A percentile compares a stretch with the other conserved stretches of the same genome.
Evolutionary conservation across 2,113 vertebrate species (phyloP).

Genomic region (Hippopotamus amphibius): DNA sequence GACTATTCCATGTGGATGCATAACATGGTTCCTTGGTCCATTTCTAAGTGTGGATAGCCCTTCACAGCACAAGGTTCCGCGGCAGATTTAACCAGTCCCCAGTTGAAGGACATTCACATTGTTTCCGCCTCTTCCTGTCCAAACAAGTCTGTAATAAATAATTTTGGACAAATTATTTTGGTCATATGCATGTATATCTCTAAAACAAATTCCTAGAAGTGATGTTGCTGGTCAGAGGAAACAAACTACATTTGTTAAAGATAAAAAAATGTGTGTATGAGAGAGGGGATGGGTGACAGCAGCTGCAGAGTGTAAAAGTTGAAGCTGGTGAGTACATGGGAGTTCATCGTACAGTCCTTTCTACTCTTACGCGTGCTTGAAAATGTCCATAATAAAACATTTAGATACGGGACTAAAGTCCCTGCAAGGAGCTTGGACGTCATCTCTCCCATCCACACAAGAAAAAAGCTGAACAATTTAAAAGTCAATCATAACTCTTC

Average conservation of each 20-base stretch:
- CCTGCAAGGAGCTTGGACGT: neutral
- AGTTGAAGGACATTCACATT: neutral
- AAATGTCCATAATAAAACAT: neutral
- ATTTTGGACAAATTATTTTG: neutral
- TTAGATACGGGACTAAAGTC: neutral
- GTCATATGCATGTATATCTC: neutral
- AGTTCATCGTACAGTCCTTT: neutral
- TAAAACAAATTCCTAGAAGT: conserved; percentile 30
- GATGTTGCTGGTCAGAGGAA: conserved; percentile 27
- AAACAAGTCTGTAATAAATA: conserved; percentile 23
- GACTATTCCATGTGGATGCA: neutral
- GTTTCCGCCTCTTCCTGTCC: neutral
- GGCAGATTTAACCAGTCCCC: neutral
- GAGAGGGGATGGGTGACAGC: neutral
- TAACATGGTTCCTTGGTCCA: neutral
- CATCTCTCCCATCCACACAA: neutral
- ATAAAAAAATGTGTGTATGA: neutral
- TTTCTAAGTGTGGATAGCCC: neutral
- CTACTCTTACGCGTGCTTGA: neutral
- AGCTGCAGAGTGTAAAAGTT: neutral
- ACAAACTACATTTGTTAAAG: conserved; percentile 54
- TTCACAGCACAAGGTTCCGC: neutral
- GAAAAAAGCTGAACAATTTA: neutral
- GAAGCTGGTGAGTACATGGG: neutral
- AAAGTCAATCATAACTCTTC: neutral